Base-by-base conservation (phyloP, 2,888 invertebrate genomes). In the Philopedon plagiatum region DNA sequence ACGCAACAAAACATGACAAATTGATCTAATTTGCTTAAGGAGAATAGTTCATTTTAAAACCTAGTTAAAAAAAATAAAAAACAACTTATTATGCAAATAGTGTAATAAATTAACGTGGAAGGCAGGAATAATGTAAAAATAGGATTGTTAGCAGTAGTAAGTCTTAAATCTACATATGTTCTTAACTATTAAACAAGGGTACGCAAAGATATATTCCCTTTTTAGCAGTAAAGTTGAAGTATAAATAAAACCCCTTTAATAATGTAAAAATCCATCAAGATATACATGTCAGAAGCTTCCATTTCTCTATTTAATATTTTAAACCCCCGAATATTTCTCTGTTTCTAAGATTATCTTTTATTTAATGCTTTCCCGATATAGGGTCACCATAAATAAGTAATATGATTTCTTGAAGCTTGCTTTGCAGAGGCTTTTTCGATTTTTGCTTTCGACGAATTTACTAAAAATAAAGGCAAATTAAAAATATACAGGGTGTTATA, bases 331-430 rank as follows among this genome's bases (percentile, higher is more conserved):
- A 26, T 5, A 19, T 46, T 46, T 29, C 19, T 18, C 29, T 9
- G 46, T 46, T 29, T 46, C 46, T 18, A 23, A 46, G 46, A 46
- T 23, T 63, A 63, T 63, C 51, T 41, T 63, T 63, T 63, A 63
- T 63, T 63, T 63, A 63, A 32, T 32, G 26, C 54, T 49, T 51
- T 51, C 34, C 26, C 32, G 32, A 32, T 21, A 51, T 51, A 19
- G 51, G 21, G 51, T 63, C 63, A 39, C 21, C 13, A 5, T 63
- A 51, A 63, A 63, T 51, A 49, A 63, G n/a, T 51, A 63, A 54
- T 63, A 49, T 8, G 19, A 11, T 26, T 62, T 49, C 29, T 63
- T 63, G 51, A 29, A 37, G 23, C 23, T 39, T 11, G 2, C n/a
- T 23, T 4, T 2, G n/a, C 21, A 23, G 23, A 21, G 21, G 19